phyloP scores from a whole-genome alignment of 2,797 vertebrate species.

The Alauda arvensis region DNA sequence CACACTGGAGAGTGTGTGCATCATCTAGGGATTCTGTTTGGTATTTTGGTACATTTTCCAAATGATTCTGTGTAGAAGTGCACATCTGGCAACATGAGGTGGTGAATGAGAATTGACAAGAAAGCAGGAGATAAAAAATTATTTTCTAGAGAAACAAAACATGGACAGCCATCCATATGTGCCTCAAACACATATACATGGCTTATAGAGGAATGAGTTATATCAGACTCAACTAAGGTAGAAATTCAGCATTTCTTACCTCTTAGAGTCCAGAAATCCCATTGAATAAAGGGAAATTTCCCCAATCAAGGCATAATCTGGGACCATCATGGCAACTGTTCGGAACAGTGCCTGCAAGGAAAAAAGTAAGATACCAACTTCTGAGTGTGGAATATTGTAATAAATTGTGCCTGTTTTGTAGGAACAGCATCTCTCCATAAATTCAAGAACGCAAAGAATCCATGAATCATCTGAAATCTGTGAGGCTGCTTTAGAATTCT shows the following conservation, averaged over 20 bases:
- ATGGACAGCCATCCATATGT: neutral
- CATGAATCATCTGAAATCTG: neutral
- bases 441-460: neutral
- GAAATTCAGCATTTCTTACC: slow-evolving; percentile 67
- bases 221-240: neutral
- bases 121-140: neutral
- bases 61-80: neutral
- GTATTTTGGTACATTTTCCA: neutral
- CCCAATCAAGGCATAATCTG: slow-evolving; percentile 92
- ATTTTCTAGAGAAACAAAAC: neutral
- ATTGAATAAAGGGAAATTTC: slow-evolving; percentile 95
- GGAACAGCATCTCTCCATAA: neutral
- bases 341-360: slow-evolving; percentile 85
- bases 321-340: slow-evolving; percentile 96
- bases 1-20: neutral
- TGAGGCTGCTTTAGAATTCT: neutral
- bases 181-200: neutral
- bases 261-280: slow-evolving; percentile 93
- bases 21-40: neutral
- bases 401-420: neutral
- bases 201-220: neutral
- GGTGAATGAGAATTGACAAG: neutral
- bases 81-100: neutral
- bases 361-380: neutral
- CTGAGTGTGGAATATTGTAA: neutral